Evolutionary conservation across 2,797 vertebrate genomes (phyloP).

Genomic region (Protosalanx chinensis): DNA sequence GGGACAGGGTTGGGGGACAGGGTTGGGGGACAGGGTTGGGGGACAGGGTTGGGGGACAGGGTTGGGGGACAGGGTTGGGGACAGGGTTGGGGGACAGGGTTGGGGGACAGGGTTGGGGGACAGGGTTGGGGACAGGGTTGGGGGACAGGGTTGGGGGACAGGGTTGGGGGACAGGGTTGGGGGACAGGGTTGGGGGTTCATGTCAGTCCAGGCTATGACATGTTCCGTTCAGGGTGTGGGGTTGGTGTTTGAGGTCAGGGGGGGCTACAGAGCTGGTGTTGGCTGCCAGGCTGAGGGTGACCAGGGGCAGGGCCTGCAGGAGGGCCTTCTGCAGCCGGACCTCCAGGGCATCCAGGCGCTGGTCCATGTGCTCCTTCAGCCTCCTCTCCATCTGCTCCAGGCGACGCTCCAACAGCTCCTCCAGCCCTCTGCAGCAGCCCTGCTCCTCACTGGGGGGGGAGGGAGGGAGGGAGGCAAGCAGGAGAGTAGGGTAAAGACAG

Average conservation of each 20-base stretch:
- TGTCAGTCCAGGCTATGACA: not conserved
- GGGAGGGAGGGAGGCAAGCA: not conserved
- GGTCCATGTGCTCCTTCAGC: conserved; percentile 73
- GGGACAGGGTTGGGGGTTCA: not conserved
- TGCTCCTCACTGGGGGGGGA: conserved; percentile 35
- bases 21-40: not conserved
- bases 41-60: not conserved
- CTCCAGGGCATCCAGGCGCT: conserved; percentile 71
- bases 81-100: not conserved
- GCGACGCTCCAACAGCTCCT: conserved; percentile 64
- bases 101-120: not conserved
- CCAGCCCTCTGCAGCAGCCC: conserved; percentile 50
- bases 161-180: not conserved
- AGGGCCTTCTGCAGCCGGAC: conserved; percentile 66
- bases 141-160: not conserved
- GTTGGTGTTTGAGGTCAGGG: not conserved
- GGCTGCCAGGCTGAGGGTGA: conserved; percentile 16
- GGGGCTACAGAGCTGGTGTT: conserved; percentile 8
- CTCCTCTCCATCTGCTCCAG: conserved; percentile 74
- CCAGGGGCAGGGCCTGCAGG: conserved; percentile 44
- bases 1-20: not conserved
- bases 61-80: not conserved
- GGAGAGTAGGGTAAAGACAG: no score
- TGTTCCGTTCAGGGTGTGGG: conserved; percentile 3
- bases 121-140: not conserved